Percentiles rank a stretch among this genome's conserved stretches.
phyloP scores from a whole-genome alignment of 2,888 invertebrate species.

The Trichogramma dendrolimi region DNA sequence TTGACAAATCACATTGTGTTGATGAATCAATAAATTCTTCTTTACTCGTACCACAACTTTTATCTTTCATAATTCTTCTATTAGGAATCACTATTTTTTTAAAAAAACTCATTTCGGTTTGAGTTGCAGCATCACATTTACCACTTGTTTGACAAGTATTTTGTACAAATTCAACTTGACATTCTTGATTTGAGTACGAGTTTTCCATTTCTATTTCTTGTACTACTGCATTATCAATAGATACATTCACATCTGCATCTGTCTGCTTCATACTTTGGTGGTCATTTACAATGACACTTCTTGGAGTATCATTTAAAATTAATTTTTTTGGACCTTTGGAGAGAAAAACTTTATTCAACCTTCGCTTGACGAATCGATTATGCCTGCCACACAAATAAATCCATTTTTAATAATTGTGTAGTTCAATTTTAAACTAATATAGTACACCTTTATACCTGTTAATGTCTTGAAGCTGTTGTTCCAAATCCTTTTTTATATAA shows the following conservation, averaged over 20 bases:
- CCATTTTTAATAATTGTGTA: neutral
- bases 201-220: neutral
- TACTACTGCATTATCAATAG: too few relatives aligned
- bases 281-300: neutral
- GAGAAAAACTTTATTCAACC: neutral
- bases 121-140: conserved; percentile 23
- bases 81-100: neutral
- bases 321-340: neutral
- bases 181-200: conserved; percentile 13
- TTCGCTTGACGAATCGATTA: conserved; percentile 6
- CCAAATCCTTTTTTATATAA: neutral
- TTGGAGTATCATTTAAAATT: neutral
- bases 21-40: conserved; percentile 15
- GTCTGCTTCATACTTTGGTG: neutral
- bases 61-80: conserved; percentile 11
- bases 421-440: neutral
- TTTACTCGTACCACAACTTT: conserved; percentile 11
- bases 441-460: neutral
- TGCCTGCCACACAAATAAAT: conserved; percentile 7
- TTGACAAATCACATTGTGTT: conserved; percentile 5
- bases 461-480: neutral
- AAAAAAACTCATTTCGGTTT: conserved; percentile 17
- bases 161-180: conserved; percentile 20
- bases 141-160: conserved; percentile 7
- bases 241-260: too few relatives aligned